Evolutionary conservation across 2,113 vertebrate genomes (phyloP).

Genomic region (Burhinus bistriatus): DNA sequence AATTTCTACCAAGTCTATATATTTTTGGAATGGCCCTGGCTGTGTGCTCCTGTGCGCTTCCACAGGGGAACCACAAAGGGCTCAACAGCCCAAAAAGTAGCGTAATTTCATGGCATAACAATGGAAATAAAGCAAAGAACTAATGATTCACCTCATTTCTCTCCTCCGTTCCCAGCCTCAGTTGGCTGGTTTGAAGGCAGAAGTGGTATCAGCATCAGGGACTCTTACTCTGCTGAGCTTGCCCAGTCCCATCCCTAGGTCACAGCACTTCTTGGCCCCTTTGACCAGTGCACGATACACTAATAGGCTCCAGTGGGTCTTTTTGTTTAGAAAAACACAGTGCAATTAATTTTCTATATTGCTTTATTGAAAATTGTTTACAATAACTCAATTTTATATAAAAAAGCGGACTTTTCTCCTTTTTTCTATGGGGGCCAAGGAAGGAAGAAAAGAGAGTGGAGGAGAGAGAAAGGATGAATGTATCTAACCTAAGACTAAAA

Average conservation of each 20-base stretch:
- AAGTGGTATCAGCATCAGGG: neutral
- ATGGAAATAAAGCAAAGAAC: neutral
- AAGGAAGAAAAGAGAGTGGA: neutral
- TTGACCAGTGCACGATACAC: neutral
- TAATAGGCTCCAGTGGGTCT: neutral
- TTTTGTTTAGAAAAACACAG: neutral
- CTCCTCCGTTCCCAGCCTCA: neutral
- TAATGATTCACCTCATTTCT: neutral
- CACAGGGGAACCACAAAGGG: neutral
- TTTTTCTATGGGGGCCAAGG: neutral
- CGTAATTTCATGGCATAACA: neutral
- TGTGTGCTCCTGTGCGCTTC: neutral
- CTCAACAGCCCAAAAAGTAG: neutral
- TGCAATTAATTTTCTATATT: neutral
- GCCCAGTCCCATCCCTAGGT: neutral
- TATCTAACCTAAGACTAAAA: neutral
- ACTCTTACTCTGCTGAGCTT: rapidly evolving
- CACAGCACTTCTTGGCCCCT: neutral
- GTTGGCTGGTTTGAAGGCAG: neutral
- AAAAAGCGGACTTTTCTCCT: neutral
- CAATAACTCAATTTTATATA: neutral
- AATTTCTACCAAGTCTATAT: neutral
- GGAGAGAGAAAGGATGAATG: neutral
- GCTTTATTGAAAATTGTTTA: neutral
- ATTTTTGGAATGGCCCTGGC: neutral